Evolutionary conservation across 1,140 invertebrate genomes (phyloP).

Genomic region (Cydia pomonella): DNA sequence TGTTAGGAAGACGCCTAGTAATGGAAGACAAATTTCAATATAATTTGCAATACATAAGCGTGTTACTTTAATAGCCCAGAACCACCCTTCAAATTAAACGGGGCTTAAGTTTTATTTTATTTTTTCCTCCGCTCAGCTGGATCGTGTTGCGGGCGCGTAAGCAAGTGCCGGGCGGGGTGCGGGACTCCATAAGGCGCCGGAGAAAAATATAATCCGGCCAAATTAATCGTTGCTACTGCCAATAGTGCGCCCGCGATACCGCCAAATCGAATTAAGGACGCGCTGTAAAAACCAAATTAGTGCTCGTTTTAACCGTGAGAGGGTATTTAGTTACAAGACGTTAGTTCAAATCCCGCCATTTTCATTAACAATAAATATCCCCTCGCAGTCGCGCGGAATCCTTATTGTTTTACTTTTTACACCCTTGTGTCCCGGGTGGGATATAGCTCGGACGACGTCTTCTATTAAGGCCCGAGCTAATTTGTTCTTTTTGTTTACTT

Average conservation of each 20-base stretch:
- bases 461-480: constrained; percentile 64
- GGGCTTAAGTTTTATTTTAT: constrained; percentile 81
- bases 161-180: constrained; percentile 48
- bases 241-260: constrained; percentile 77
- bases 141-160: constrained; percentile 56
- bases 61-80: constrained; percentile 82
- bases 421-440: constrained; percentile 76
- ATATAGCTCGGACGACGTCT: constrained; percentile 59
- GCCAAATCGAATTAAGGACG: constrained; percentile 81
- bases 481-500: constrained; percentile 79
- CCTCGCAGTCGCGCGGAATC: constrained; percentile 72
- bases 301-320: constrained; percentile 81
- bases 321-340: constrained; percentile 81
- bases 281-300: constrained; percentile 82
- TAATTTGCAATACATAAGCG: constrained; percentile 82
- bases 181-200: constrained; percentile 59
- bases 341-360: constrained; percentile 81
- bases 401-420: constrained; percentile 81
- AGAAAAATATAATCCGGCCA: constrained; percentile 81
- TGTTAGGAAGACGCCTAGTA: constrained; percentile 79
- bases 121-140: constrained; percentile 70
- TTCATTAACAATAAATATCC: constrained; percentile 82
- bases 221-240: constrained; percentile 80
- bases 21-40: constrained; percentile 82
- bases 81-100: constrained; percentile 82